Evolutionary conservation across 2,888 invertebrate genomes (phyloP).

Genomic region (Melanargia galathea): DNA sequence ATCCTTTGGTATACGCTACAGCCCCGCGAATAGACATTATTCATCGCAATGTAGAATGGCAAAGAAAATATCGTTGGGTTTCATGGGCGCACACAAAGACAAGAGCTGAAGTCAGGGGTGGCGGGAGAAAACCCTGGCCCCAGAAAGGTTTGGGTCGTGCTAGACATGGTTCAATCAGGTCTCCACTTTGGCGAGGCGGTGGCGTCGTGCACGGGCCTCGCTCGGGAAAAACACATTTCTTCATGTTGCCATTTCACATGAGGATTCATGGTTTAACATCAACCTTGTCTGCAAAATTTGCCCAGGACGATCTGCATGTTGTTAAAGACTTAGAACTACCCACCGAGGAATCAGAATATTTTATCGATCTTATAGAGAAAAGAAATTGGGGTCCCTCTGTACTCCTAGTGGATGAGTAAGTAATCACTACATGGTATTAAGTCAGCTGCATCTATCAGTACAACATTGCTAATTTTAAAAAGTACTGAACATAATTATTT

Average conservation of each 20-base stretch:
- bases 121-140: conserved; percentile 97
- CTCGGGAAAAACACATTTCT: conserved; percentile 94
- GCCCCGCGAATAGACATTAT: conserved; percentile 94
- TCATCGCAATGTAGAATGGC: conserved; percentile 93
- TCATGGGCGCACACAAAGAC: conserved; percentile 90
- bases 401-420: conserved; percentile 95
- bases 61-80: conserved; percentile 89
- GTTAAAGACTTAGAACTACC: conserved; percentile 94
- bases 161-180: conserved; percentile 95
- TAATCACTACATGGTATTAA: conserved; percentile 38
- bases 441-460: neutral
- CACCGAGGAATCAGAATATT: conserved; percentile 88
- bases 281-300: conserved; percentile 93
- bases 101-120: conserved; percentile 93
- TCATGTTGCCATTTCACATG: conserved; percentile 92
- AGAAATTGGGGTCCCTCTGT: conserved; percentile 98
- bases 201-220: conserved; percentile 95
- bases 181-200: conserved; percentile 93
- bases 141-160: conserved; percentile 97
- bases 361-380: conserved; percentile 90
- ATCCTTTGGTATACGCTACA: conserved; percentile 93
- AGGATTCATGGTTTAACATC: conserved; percentile 91
- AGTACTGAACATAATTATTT: too few relatives aligned
- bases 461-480: too few relatives aligned
- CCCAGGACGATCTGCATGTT: conserved; percentile 97